Percentiles rank a stretch among this genome's conserved stretches.
Conservation (phyloP, 1,140 invertebrate genomes). For the Zaprionus gabonicus region DNA sequence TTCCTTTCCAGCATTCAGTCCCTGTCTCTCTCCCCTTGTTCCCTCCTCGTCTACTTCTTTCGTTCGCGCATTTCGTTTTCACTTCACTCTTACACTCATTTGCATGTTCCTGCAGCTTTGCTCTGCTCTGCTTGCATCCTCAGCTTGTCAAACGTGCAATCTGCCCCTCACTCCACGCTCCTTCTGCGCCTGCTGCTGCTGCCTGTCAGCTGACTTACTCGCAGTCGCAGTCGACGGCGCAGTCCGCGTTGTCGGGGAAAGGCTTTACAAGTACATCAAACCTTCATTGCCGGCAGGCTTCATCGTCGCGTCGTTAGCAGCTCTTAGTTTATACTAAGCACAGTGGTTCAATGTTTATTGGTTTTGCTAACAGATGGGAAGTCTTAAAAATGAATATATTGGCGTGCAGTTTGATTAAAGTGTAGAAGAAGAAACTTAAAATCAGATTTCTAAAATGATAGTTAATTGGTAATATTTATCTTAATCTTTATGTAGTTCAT, state of each 20-base stretch:
- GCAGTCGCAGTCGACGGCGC: constrained; percentile 44
- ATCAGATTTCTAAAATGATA: no score
- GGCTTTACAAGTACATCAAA: constrained; percentile 77
- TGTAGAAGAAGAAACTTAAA: no score
- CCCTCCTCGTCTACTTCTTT: background rate
- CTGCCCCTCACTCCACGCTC: background rate
- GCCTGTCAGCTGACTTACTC: constrained; percentile 69
- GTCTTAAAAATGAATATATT: no score
- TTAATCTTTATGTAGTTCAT: no score
- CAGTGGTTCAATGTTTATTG: background rate
- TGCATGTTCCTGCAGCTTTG: constrained; percentile 45
- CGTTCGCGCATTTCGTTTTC: constrained; percentile 45
- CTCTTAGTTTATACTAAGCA: constrained; percentile 27
- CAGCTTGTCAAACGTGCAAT: constrained; percentile 46
- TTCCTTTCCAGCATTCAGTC: background rate
- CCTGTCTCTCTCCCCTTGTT: constrained; percentile 9
- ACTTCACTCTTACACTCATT: constrained; percentile 53
- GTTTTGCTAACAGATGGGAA: no score
- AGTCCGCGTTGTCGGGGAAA: constrained; percentile 26
- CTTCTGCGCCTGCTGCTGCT: constrained; percentile 12
- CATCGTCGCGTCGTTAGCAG: constrained; percentile 43
- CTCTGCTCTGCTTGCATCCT: constrained; percentile 38
- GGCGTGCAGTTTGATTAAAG: no score
- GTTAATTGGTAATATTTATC: no score
- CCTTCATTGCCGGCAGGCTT: constrained; percentile 60